phyloP scores from a whole-genome alignment of 2,113 vertebrate genomes.

The Tetraodon nigroviridis region DNA sequence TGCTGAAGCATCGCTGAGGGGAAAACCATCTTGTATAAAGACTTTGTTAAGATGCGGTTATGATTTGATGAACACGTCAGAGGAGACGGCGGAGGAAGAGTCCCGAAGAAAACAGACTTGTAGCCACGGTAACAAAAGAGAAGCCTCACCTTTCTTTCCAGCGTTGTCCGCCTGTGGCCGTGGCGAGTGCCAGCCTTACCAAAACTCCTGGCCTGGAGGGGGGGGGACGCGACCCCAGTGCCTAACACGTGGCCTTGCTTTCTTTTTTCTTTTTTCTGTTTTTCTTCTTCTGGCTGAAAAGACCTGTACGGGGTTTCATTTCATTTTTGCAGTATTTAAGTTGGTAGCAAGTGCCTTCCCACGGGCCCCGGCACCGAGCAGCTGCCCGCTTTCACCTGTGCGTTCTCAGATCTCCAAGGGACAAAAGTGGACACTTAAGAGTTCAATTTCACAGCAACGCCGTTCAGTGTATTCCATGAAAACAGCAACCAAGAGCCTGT shows the following conservation, averaged over 20 bases:
- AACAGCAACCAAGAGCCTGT: slow-evolving; percentile 73
- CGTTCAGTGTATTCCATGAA: slow-evolving; percentile 78
- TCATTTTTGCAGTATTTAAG: slow-evolving; percentile 79
- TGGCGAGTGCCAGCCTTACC: slow-evolving; percentile 72
- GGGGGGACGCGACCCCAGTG: slow-evolving; percentile 66
- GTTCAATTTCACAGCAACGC: slow-evolving; percentile 71
- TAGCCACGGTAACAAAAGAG: slow-evolving; percentile 34
- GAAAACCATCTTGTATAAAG: slow-evolving; percentile 69
- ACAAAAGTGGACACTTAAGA: slow-evolving; percentile 55
- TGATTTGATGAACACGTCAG: slow-evolving; percentile 65
- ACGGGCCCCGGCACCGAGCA: slow-evolving; percentile 68
- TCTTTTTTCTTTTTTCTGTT: background rate
- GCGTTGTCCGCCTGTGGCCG: slow-evolving; percentile 55
- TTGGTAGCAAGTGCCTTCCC: slow-evolving; percentile 96
- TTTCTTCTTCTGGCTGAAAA: slow-evolving; percentile 43
- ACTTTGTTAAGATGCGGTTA: slow-evolving; percentile 65
- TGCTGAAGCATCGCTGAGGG: slow-evolving; percentile 39
- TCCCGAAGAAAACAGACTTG: slow-evolving; percentile 39
- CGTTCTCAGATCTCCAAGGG: slow-evolving; percentile 72
- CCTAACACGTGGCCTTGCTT: slow-evolving; percentile 85
- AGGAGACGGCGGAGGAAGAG: slow-evolving; percentile 32
- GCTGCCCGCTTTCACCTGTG: slow-evolving; percentile 76
- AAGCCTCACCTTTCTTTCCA: slow-evolving; percentile 58
- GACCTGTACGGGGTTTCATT: slow-evolving; percentile 46
- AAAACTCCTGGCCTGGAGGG: slow-evolving; percentile 68